Conservation (phyloP, 2,888 invertebrate species). For the Lypha dubia region DNA sequence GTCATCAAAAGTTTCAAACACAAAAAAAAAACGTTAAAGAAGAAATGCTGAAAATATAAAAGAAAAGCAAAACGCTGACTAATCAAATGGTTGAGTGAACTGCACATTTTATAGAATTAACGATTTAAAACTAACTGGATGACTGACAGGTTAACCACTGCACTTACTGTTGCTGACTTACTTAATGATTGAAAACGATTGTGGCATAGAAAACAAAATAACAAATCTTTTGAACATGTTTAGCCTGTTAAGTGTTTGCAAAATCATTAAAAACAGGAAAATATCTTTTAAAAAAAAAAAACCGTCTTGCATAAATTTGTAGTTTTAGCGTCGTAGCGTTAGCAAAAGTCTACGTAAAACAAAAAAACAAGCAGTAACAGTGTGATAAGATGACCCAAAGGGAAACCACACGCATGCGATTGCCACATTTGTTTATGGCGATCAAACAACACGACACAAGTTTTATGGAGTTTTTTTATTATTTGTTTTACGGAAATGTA, state of each 20-base stretch:
- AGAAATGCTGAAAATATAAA: not conserved
- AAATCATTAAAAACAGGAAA: slow-evolving; percentile 30
- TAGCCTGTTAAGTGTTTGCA: slow-evolving; percentile 6
- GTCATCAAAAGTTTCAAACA: slow-evolving; percentile 25
- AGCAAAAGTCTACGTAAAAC: not conserved
- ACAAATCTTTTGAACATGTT: slow-evolving; percentile 1
- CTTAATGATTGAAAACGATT: not conserved
- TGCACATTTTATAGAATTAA: slow-evolving; percentile 35
- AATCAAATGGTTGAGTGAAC: slow-evolving; percentile 12
- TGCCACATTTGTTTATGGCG: not conserved
- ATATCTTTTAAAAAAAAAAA: slow-evolving; percentile 18
- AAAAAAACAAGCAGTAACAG: not conserved
- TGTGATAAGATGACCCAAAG: not conserved
- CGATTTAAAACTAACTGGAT: slow-evolving; percentile 12
- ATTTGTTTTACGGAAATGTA: no score
- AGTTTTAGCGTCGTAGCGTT: not conserved
- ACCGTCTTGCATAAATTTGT: not conserved
- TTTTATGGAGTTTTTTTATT: not conserved
- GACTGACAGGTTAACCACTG: slow-evolving; percentile 4
- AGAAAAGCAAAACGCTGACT: slow-evolving; percentile 30
- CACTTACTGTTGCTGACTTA: slow-evolving; percentile 7
- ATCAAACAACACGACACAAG: not conserved
- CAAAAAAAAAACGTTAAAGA: not conserved
- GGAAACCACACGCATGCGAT: slow-evolving; percentile 12
- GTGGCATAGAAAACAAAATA: not conserved